Conservation (phyloP, 2,888 invertebrate species). For the Trichogramma evanescens region DNA sequence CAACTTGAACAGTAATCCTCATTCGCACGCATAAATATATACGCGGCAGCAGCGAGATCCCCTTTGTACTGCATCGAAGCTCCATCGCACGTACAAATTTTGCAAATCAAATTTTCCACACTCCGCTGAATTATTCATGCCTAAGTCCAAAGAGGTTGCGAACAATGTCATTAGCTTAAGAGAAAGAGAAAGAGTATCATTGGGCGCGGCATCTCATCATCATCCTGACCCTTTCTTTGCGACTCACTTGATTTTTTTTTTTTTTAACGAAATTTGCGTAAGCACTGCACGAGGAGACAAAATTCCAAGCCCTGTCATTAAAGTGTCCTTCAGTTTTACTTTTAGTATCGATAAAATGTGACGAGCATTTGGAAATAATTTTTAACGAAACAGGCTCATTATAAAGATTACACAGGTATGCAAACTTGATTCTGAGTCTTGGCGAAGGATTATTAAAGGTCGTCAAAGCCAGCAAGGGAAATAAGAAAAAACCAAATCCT, state of each 20-base stretch:
- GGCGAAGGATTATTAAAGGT: slow-evolving; percentile 3
- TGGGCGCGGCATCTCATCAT: not conserved
- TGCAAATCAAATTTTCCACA: slow-evolving; percentile 20
- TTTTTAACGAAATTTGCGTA: no score
- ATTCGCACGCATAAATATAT: not conserved
- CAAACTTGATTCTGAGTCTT: not conserved
- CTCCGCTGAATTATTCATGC: slow-evolving; percentile 19
- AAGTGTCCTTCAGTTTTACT: no score
- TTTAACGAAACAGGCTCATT: not conserved
- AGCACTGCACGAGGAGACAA: no score
- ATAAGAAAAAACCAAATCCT: slow-evolving; percentile 4
- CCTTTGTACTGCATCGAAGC: not conserved
- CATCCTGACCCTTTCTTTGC: slow-evolving; percentile 2
- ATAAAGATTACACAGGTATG: not conserved
- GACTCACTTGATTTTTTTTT: not conserved
- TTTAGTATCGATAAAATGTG: no score
- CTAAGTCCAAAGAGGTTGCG: slow-evolving; percentile 7
- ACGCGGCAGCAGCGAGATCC: not conserved
- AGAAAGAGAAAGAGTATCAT: slow-evolving; percentile 2
- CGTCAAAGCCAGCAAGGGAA: not conserved
- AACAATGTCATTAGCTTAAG: slow-evolving; percentile 22
- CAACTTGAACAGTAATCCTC: not conserved
- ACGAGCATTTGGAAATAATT: no score
- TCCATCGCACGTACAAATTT: slow-evolving; percentile 2
- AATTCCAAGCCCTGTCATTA: no score